Evolutionary conservation across 2,113 vertebrate genomes (phyloP), one percentile per base, ranked within the genome.

Genomic region (Uropsilus gracilis): DNA sequence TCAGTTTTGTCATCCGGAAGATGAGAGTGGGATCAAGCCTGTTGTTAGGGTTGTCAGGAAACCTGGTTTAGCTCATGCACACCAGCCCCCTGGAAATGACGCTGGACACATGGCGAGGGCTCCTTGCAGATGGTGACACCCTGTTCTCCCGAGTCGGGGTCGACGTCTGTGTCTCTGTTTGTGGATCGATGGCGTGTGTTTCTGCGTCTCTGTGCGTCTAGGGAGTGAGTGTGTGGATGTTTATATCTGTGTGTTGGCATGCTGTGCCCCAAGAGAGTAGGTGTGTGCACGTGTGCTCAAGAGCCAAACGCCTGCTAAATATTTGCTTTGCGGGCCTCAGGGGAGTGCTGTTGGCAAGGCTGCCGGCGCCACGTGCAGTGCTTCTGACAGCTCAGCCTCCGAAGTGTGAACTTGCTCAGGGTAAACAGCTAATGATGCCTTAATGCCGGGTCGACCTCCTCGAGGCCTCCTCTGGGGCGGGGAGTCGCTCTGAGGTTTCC

Each of bases 381-480:
- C 94, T 97, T 97, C 92, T 95, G 96, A 97, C 96, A 96, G 96
- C 94, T 85, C 12, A 64, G 95, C 91, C 94, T 96, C 96, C 3
- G 8, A 96, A 93, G 96, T 97, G 97, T 95, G 97, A 97, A 96
- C 96, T 95, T 95, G 96, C 93, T 89, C 89, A 95, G 94, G 81
- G 92, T 97, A 97, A 97, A 97, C 96, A 97, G 88, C 71, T 97
- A 97, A 97, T 97, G 96, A 96, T 89, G 94, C 83, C 4, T 44
- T 18, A 61, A 88, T 26, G 76, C 53, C n/a, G 18, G 82, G 78
- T 34, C 39, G 66, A 37, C 68, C 34, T 71, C 68, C 68, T 26
- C 22, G 9, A 3, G 8, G 80, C 92, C 77, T 94, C 69, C 42
- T 53, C 1, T 2, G 50, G 69, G 76, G 48, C 90, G 81, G 80